Conservation (phyloP, 1,140 invertebrate genomes). For the Elysia chlorotica region DNA sequence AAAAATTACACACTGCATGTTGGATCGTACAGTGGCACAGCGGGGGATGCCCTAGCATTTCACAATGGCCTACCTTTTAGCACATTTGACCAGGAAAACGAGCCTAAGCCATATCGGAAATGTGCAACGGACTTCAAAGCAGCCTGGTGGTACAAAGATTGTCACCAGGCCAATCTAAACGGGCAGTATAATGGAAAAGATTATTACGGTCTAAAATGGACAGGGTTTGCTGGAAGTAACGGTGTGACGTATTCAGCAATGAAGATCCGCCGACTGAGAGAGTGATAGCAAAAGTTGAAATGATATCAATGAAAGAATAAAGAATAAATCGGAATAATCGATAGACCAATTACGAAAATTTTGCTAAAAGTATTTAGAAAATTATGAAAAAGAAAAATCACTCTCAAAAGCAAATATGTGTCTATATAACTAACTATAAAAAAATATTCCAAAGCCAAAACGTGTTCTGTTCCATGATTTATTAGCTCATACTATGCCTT, state of each 20-base stretch:
- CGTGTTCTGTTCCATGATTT: too few species aligned
- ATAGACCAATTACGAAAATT: too few species aligned
- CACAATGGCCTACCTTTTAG: slow-evolving; percentile 6
- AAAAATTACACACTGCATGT: too few species aligned
- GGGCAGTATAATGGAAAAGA: background rate
- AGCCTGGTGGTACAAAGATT: slow-evolving; percentile 10
- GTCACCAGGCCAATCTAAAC: background rate
- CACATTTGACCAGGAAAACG: slow-evolving; percentile 11
- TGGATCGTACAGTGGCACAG: slow-evolving; percentile 30
- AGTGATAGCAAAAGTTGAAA: too few species aligned
- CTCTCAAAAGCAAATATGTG: too few species aligned
- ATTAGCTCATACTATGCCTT: too few species aligned
- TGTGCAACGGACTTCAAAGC: background rate
- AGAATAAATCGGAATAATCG: too few species aligned
- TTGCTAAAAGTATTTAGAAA: too few species aligned
- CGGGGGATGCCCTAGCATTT: slow-evolving; percentile 53
- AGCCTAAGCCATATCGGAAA: background rate
- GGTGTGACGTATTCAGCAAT: background rate
- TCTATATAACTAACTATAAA: too few species aligned
- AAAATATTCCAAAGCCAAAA: too few species aligned
- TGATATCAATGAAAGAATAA: too few species aligned
- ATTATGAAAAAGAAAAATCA: too few species aligned
- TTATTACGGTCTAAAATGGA: background rate
- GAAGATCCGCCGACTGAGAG: background rate
- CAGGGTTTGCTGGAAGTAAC: background rate